Base-by-base conservation (phyloP, 2,888 invertebrate genomes). In the Pachliopta kotzebuea region DNA sequence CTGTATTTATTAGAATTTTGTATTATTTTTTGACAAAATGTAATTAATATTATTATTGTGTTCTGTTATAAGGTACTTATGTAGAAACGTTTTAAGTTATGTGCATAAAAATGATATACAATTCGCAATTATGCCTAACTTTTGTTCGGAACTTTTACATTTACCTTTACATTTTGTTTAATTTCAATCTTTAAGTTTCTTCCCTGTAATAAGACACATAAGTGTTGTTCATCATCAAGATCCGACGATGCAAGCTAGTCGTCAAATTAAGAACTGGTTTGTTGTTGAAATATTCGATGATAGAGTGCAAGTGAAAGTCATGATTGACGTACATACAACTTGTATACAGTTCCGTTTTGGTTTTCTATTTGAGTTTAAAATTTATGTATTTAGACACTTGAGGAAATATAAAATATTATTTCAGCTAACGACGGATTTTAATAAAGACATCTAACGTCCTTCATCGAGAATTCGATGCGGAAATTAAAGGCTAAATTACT, bases 241-340 rank as follows among this genome's bases (percentile, higher is more conserved):
- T 21, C 62, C 50, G n/a, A 53, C 56, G 54, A 29, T 62, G 54
- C 61, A 61, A 66, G 67, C 67, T 64, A 66, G 63, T 56, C 67
- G 58, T 61, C 53, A 79, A 78, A 75, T 74, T 69, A 72, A 78
- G 77, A 89, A 89, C 89, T 80, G 86, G 89, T 90, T 88, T 86
- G 76, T 88, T 86, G 75, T 82, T 76, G 75, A 82, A 88, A 85
- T 89, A 86, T 88, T 84, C 80, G 83, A 80, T 85, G 87, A 88
- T 87, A 80, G 85, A 87, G 84, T 88, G 86, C 80, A 84, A 90
- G 90, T 90, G 90, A 90, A 90, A 90, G 90, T 89, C 83, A 85
- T 85, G 84, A 87, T 84, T 82, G 80, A 77, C 81, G 85, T 85
- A 82, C 79, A 79, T 75, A 77, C n/a, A n/a, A n/a, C n/a, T 80